A percentile compares a stretch with the other conserved stretches of the same genome.
phyloP scores from a whole-genome alignment of 2,797 vertebrate species.

The Catamblyrhynchus diadema region DNA sequence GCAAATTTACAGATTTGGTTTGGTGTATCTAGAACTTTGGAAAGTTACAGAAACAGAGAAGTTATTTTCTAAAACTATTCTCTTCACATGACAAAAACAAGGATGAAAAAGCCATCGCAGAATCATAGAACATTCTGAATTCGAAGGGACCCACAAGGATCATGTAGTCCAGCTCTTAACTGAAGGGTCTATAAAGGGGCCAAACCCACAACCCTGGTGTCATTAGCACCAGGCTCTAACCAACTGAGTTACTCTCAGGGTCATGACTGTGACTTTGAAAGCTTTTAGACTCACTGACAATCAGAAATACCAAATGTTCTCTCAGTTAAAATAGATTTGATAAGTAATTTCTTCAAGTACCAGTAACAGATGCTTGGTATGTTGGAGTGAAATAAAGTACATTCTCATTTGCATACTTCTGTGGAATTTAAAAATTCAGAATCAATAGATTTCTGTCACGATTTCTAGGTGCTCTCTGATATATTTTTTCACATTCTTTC shows the following conservation, averaged over 20 bases:
- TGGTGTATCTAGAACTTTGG: not conserved
- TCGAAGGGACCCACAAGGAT: not conserved
- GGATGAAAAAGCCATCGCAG: not conserved
- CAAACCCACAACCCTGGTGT: not conserved
- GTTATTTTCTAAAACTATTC: not conserved
- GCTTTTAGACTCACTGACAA: not conserved
- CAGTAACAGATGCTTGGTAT: constrained; percentile 15
- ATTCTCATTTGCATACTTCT: constrained; percentile 5
- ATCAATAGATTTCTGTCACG: not conserved
- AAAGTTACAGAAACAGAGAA: not conserved
- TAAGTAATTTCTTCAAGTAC: constrained; percentile 1
- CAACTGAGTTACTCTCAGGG: not conserved
- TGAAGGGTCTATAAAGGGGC: too few relatives aligned
- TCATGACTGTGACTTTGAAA: not conserved
- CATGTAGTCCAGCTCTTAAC: not conserved
- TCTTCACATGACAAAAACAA: not conserved
- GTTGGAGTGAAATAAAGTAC: not conserved
- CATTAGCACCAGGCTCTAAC: not conserved
- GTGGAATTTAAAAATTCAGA: not conserved
- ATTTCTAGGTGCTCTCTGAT: not conserved
- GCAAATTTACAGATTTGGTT: not conserved
- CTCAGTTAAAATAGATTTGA: constrained; percentile 3
- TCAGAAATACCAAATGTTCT: constrained; percentile 9
- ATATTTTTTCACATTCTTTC: not conserved
- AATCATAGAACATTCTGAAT: not conserved